Evolutionary conservation across 2,888 invertebrate genomes (phyloP).

Genomic region (Holacanthella duospinosa): DNA sequence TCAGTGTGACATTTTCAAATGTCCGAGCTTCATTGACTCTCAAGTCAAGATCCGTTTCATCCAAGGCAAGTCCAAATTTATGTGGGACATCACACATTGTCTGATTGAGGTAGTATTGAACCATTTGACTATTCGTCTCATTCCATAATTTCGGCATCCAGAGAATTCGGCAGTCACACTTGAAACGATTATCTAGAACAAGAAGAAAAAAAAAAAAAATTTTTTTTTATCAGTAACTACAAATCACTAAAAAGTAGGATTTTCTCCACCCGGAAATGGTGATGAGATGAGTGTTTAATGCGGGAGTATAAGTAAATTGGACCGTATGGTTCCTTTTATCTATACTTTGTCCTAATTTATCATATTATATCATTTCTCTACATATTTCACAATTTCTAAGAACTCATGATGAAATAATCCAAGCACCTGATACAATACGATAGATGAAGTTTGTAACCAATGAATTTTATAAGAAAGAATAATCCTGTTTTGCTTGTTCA

Average conservation of each 20-base stretch:
- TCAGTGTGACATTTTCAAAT: background rate
- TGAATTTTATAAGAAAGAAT: too few species aligned
- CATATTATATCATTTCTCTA: too few species aligned
- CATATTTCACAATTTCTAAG: too few species aligned
- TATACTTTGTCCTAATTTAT: too few species aligned
- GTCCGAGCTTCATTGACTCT: background rate
- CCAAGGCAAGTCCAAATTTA: background rate
- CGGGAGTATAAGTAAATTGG: too few species aligned
- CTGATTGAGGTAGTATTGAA: slow-evolving; percentile 19
- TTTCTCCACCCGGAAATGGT: background rate
- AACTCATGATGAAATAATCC: too few species aligned
- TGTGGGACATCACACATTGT: slow-evolving; percentile 24
- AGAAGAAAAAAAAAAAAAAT: background rate
- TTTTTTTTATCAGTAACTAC: too few species aligned
- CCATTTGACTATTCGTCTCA: slow-evolving; percentile 49
- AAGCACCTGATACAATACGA: too few species aligned
- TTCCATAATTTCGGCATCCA: slow-evolving; percentile 67
- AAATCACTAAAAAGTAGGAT: background rate
- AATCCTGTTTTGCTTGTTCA: too few species aligned
- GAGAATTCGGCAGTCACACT: slow-evolving; percentile 69
- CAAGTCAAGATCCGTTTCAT: background rate
- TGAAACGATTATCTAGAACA: slow-evolving; percentile 65
- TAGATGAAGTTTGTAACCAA: too few species aligned
- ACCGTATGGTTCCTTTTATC: too few species aligned
- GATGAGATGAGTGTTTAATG: too few species aligned